Conservation (phyloP, 1,140 invertebrate species). For the Lethrus apterus region DNA sequence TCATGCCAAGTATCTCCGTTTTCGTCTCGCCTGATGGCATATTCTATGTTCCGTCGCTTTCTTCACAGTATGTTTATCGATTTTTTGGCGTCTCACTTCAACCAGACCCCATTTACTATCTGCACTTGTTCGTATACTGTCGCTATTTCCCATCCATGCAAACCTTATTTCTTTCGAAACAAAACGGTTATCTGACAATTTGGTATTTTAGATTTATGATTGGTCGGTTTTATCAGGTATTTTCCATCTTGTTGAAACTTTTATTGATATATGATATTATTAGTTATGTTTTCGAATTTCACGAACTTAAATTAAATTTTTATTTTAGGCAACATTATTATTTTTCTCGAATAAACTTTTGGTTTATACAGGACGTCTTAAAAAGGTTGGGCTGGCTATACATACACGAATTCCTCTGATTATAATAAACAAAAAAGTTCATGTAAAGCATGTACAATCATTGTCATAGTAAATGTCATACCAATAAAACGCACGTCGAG, state of each 20-base stretch:
- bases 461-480: too few relatives aligned
- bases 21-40: constrained; percentile 7
- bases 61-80: constrained; percentile 16
- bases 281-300: constrained; percentile 5
- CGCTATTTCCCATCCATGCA: constrained; percentile 9
- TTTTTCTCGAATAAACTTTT: too few relatives aligned
- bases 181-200: constrained; percentile 10
- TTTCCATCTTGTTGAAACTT: constrained; percentile 11
- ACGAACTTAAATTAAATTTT: too few relatives aligned
- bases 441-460: too few relatives aligned
- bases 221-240: constrained; percentile 11
- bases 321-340: too few relatives aligned
- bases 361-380: too few relatives aligned
- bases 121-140: constrained; percentile 12
- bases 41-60: constrained; percentile 7
- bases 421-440: too few relatives aligned
- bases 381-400: too few relatives aligned
- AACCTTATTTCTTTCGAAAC: constrained; percentile 1
- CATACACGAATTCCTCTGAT: too few relatives aligned
- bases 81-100: constrained; percentile 14
- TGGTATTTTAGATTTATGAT: constrained; percentile 12
- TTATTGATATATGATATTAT: constrained; percentile 12
- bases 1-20: constrained; percentile 17
- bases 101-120: background rate
- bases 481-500: too few relatives aligned